These are phyloP conservation scores for Drosophila histrio DNA, from an alignment of 2,888 invertebrate genomes.

Conservation along the genomic window DNA sequence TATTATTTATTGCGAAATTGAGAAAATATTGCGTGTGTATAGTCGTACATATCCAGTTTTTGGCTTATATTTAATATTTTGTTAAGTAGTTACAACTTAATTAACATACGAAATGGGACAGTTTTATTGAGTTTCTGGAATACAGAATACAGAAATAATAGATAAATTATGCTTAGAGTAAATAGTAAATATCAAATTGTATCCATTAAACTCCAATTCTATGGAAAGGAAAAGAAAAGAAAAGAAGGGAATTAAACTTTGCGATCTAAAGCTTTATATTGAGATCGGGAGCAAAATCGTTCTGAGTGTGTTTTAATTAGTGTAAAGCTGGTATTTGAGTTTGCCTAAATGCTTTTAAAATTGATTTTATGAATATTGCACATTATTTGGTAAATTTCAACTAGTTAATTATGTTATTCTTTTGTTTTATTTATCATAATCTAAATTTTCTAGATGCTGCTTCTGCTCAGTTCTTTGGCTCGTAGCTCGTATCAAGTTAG, in stretches of 20 bases:
- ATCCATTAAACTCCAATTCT: constrained; percentile 51
- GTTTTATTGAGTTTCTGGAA: constrained; percentile 23
- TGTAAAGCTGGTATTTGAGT: constrained; percentile 21
- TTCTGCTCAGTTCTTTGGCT: constrained; percentile 76
- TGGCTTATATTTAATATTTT: neutral
- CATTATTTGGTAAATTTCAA: constrained; percentile 38
- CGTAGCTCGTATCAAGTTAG: constrained; percentile 74
- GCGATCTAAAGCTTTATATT: constrained; percentile 10
- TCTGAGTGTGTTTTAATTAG: constrained; percentile 11
- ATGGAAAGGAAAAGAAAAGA: no score
- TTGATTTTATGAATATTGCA: constrained; percentile 28
- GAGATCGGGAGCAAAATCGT: constrained; percentile 16
- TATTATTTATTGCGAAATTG: constrained; percentile 6
- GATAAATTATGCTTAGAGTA: constrained; percentile 24
- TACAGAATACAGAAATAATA: constrained; percentile 5
- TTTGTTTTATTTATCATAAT: constrained; percentile 29
- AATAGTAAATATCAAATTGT: constrained; percentile 67
- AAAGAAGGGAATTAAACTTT: constrained; percentile 37
- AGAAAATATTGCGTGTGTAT: constrained; percentile 2
- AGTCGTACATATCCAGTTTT: neutral
- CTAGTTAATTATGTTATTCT: constrained; percentile 37
- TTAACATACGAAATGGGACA: constrained; percentile 18
- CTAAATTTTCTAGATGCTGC: constrained; percentile 56
- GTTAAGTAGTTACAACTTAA: constrained; percentile 15
- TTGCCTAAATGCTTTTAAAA: constrained; percentile 22